phyloP scores from a whole-genome alignment of 2,888 invertebrate genomes.

The Cataglyphis livida region DNA sequence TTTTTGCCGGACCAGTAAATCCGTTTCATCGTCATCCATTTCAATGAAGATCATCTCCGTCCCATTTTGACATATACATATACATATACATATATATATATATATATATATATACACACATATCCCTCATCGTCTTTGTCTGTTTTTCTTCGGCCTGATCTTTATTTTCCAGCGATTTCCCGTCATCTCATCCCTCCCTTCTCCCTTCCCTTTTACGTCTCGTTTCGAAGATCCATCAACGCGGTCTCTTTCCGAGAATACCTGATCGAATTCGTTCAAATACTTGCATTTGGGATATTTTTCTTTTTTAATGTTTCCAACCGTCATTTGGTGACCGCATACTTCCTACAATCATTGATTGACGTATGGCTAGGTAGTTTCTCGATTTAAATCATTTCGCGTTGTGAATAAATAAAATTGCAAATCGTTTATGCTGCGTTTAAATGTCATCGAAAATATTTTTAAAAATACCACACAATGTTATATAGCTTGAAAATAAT shows the following conservation, averaged over 20 bases:
- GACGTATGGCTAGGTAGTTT: neutral
- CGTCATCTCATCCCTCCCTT: neutral
- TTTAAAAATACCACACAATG: neutral
- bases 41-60: slow-evolving; percentile 71
- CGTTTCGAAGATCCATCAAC: neutral
- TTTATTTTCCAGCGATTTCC: slow-evolving; percentile 54
- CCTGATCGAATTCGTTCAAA: slow-evolving; percentile 79
- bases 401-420: neutral
- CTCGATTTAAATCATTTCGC: neutral
- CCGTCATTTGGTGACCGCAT: slow-evolving; percentile 60
- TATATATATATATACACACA: too few relatives aligned
- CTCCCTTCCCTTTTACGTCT: slow-evolving; percentile 1
- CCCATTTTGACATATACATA: slow-evolving; percentile 71
- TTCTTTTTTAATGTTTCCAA: slow-evolving; percentile 69
- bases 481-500: neutral
- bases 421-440: neutral
- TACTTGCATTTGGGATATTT: slow-evolving; percentile 66
- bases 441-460: neutral
- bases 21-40: slow-evolving; percentile 66
- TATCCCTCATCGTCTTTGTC: slow-evolving; percentile 27
- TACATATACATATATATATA: too few relatives aligned
- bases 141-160: slow-evolving; percentile 39
- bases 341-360: neutral
- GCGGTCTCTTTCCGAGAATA: slow-evolving; percentile 65
- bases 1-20: slow-evolving; percentile 75